A percentile compares a stretch with the other conserved stretches of the same genome.
phyloP scores from a whole-genome alignment of 1,140 invertebrate genomes.

The Megalopta genalis region DNA sequence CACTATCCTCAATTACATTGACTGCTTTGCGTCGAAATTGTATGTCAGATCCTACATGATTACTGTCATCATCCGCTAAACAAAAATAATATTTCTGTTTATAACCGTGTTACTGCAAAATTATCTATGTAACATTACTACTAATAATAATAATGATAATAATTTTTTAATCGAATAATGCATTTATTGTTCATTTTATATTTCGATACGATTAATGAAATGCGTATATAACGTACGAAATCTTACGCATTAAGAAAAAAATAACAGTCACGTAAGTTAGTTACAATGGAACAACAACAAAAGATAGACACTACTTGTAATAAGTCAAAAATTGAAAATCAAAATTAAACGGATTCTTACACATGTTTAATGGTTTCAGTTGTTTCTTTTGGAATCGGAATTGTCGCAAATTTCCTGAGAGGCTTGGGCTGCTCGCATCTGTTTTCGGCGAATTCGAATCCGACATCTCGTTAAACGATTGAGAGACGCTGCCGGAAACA shows the following conservation, averaged over 20 bases:
- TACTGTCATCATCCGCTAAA: constrained; percentile 74
- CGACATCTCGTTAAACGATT: constrained; percentile 69
- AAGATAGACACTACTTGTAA: constrained; percentile 16
- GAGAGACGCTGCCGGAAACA: constrained; percentile 49
- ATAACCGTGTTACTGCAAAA: background rate
- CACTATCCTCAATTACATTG: constrained; percentile 76
- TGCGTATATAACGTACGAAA: background rate
- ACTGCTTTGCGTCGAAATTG: constrained; percentile 69
- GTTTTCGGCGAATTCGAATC: constrained; percentile 69
- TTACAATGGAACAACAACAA: constrained; percentile 22
- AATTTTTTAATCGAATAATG: no score
- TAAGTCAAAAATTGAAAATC: constrained; percentile 1
- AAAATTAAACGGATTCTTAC: constrained; percentile 64
- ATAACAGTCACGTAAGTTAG: constrained; percentile 5
- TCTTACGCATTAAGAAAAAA: background rate
- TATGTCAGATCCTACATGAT: constrained; percentile 65
- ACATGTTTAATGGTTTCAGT: constrained; percentile 70
- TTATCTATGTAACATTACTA: no score
- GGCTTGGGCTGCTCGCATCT: constrained; percentile 66
- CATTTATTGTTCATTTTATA: background rate
- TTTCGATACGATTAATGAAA: background rate
- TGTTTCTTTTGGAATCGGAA: constrained; percentile 75
- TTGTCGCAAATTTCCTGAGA: constrained; percentile 67
- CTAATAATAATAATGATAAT: no score
- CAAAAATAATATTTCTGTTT: constrained; percentile 17